These are phyloP conservation scores for Heliconius aoede DNA, from an alignment of 2,888 invertebrate genomes.

Conservation along the genomic window DNA sequence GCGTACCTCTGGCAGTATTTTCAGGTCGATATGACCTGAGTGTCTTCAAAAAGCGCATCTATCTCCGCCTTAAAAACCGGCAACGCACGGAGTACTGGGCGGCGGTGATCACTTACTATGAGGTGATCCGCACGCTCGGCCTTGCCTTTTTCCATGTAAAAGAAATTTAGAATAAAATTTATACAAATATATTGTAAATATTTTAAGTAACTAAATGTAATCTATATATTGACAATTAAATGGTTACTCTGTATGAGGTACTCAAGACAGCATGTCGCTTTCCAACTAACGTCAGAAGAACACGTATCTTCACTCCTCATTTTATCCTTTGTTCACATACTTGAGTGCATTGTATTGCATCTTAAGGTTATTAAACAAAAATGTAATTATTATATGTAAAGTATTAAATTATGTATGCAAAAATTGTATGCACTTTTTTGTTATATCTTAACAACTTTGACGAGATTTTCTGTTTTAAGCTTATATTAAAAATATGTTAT, in stretches of 20 bases:
- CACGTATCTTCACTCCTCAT: constrained; percentile 23
- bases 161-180: too few relatives aligned
- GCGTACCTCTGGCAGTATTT: too few relatives aligned
- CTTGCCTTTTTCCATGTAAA: too few relatives aligned
- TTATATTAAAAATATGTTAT: background rate
- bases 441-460: too few relatives aligned
- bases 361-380: background rate
- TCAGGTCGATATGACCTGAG: too few relatives aligned
- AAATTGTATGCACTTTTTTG: background rate
- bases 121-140: too few relatives aligned
- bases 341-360: constrained; percentile 1
- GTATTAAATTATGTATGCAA: background rate
- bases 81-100: too few relatives aligned
- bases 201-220: background rate
- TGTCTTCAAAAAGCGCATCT: too few relatives aligned
- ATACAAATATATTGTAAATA: too few relatives aligned
- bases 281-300: constrained; percentile 34
- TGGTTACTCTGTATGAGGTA: constrained; percentile 39
- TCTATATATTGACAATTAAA: constrained; percentile 51
- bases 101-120: too few relatives aligned
- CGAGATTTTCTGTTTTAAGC: background rate
- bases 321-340: constrained; percentile 14
- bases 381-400: background rate
- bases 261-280: constrained; percentile 34
- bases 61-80: too few relatives aligned